Base-by-base conservation (phyloP, 2,113 vertebrate species). In the Nibea coibor region DNA sequence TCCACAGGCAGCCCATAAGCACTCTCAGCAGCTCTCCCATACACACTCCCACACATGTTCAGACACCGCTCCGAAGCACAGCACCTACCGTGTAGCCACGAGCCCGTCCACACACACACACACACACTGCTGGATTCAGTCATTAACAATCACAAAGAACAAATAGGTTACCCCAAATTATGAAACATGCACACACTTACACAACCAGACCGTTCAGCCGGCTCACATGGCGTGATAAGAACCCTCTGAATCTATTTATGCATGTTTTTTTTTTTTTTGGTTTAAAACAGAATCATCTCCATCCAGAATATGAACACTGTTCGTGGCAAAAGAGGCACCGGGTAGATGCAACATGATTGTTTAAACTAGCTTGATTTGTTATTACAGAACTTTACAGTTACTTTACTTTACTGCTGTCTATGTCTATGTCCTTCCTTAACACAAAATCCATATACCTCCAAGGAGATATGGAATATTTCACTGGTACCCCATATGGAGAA, bases 11-110 rank as follows among this genome's bases (percentile, higher is more conserved):
- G 81, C 24, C 74, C 63, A 73, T n/a, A 56, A 91, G 84, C 85
- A 75, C 89, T 87, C 81, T 90, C 79, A 74, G 50, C 54, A 84
- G 87, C 67, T 0, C 80, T 85, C 85, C 80, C 88, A 74, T 77
- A 56, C 87, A 81, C 82, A 83, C 87, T 79, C 89, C 84, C 83
- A 92, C 91, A 83, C 82, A 77, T 54, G 64, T 51, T 77, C 62
- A 79, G 39, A 80, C 75, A 63, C 57, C 7, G 83, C 71, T 67
- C 39, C 26, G 6, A 67, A 68, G 74, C 72, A 67, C 58, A 80
- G 57, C n/a, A 73, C 51, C 72, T 26, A 78, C 53, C 64, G 81
- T 42, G 56, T 17, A 19, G 66, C 54, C 75, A 74, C 76, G 69
- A 42, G 67, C 51, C 43, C 50, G 62, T 24, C 22, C 56, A 64